Evolutionary conservation across 2,113 vertebrate species (phyloP).

Genomic region (Silurus glanis): DNA sequence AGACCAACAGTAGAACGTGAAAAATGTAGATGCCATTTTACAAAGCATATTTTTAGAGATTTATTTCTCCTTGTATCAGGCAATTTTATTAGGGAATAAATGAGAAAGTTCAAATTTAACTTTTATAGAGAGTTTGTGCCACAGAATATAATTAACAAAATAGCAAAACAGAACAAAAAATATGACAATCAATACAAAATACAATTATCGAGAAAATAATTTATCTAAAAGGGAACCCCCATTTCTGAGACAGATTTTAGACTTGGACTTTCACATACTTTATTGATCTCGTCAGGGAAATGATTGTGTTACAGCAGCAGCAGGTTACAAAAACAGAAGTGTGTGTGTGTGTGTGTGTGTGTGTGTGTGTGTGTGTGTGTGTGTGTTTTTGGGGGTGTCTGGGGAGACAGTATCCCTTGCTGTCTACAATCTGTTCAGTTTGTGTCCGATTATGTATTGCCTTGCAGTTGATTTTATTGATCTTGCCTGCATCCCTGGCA

Average conservation of each 20-base stretch:
- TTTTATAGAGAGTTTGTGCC: not conserved
- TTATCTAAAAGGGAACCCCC: not conserved
- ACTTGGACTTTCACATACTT: too few species aligned
- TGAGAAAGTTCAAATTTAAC: conserved; percentile 63
- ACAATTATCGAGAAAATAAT: not conserved
- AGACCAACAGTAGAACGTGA: conserved; percentile 64
- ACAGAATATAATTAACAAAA: not conserved
- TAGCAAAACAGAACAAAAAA: not conserved
- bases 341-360: too few species aligned
- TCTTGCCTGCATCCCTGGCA: too few species aligned
- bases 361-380: too few species aligned
- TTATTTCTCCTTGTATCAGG: conserved; percentile 44
- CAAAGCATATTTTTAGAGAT: conserved; percentile 73
- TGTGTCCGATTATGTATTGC: too few species aligned
- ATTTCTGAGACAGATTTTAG: not conserved
- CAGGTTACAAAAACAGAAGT: too few species aligned
- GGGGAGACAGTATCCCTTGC: too few species aligned
- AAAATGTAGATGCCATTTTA: conserved; percentile 77
- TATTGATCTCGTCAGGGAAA: too few species aligned
- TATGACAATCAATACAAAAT: not conserved
- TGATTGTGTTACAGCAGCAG: too few species aligned
- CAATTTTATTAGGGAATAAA: conserved; percentile 42
- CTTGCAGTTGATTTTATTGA: too few species aligned
- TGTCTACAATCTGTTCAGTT: too few species aligned
- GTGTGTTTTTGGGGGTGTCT: too few species aligned